phyloP scores from a whole-genome alignment of 1,140 invertebrate genomes.

The Campoletis sonorensis region DNA sequence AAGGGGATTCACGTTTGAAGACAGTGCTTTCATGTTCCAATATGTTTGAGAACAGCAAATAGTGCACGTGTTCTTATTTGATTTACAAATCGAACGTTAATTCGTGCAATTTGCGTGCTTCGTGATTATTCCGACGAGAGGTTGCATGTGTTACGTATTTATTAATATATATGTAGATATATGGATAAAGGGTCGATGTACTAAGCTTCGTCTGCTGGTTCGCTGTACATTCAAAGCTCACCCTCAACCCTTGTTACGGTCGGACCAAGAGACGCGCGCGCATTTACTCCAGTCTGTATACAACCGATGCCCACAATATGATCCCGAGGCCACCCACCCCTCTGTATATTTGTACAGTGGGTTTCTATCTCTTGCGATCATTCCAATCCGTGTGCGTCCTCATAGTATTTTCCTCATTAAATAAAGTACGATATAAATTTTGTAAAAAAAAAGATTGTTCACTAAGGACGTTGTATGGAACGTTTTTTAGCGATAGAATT shows the following conservation, averaged over 20 bases:
- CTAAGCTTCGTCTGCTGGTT: conserved; percentile 41
- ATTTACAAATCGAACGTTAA: conserved; percentile 62
- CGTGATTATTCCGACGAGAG: conserved; percentile 14
- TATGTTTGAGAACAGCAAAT: conserved; percentile 45
- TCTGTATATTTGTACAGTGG: conserved; percentile 24
- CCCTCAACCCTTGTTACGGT: conserved; percentile 10
- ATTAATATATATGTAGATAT: not conserved
- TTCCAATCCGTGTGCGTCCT: not conserved
- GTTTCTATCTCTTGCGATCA: not conserved
- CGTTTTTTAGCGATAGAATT: too few species aligned
- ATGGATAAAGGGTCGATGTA: not conserved
- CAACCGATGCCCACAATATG: conserved; percentile 8
- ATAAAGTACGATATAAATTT: not conserved
- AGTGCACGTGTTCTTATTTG: conserved; percentile 57
- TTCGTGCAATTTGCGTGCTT: conserved; percentile 46
- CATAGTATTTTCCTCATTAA: not conserved
- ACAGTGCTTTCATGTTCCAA: too few species aligned
- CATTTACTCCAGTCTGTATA: not conserved
- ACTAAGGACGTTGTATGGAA: too few species aligned
- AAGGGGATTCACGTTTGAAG: too few species aligned
- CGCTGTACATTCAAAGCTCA: conserved; percentile 5
- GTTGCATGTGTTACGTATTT: not conserved
- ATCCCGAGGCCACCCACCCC: conserved; percentile 20
- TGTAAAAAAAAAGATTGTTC: not conserved
- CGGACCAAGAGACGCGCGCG: not conserved